Base-by-base conservation (phyloP, 2,888 invertebrate species). In the Zygothrica quintamaculata region DNA sequence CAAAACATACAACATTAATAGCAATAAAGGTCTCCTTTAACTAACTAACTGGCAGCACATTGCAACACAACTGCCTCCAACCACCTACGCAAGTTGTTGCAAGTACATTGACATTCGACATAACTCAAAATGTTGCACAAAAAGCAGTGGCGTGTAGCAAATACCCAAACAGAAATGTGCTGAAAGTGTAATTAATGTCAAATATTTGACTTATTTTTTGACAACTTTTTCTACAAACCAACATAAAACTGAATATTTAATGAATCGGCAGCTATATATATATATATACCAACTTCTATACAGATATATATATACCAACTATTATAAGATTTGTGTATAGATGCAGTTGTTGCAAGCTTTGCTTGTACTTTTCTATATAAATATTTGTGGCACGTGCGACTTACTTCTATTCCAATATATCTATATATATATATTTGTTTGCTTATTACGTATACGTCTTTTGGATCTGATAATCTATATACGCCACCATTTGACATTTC, bases 41-140 rank as follows among this genome's bases (percentile, higher is more conserved):
- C 75, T 60, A 72, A 70, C 75, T 74, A 65, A 74, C 70, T 56
- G 59, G 48, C 59, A 39, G 57, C 53, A 12, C 47, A n/a, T n/a
- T 9, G 31, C 26, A n/a, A n/a, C n/a, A 3, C 5, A 2, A 26
- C 39, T 39, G 12, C 12, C 13, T 12, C 26, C 55, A 43, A 8
- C 39, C 65, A 37, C 59, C 65, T 52, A 25, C 53, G 18, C 42
- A 60, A 9, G 40, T 33, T 47, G 68, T 64, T 59, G 69, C 65
- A 58, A 84, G 87, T 81, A 75, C 81, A 75, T 87, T 82, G 81
- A 87, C 81, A 84, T 87, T 77, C 81, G 81, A 62, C 84, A 82
- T 85, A 70, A 82, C 86, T 86, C 86, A 79, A 82, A 85, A 85
- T 74, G 62, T 67, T 70, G 58, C 61, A 84, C 77, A 81, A 79